A percentile compares a stretch with the other conserved stretches of the same genome.
phyloP scores from a whole-genome alignment of 2,888 invertebrate genomes.

The Agrochola lychnidis region DNA sequence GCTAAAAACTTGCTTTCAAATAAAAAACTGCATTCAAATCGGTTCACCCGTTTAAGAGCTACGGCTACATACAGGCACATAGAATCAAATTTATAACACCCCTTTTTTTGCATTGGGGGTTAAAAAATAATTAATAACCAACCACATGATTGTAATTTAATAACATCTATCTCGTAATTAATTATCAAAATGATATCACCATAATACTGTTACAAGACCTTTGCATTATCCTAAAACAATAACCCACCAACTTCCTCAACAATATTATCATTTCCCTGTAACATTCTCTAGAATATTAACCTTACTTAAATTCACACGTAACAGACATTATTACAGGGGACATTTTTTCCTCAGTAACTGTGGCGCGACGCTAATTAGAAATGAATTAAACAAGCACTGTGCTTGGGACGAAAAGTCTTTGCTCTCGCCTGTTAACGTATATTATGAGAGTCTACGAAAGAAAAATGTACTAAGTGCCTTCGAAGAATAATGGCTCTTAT shows the following conservation, averaged over 20 bases:
- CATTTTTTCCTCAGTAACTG: conserved; percentile 50
- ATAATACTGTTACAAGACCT: background rate
- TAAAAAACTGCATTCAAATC: no score
- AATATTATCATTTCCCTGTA: conserved; percentile 5
- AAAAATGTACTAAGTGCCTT: conserved; percentile 44
- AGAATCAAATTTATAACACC: no score
- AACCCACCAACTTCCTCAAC: background rate
- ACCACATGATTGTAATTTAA: background rate
- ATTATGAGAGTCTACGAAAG: conserved; percentile 36
- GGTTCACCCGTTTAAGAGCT: no score
- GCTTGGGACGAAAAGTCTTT: conserved; percentile 55
- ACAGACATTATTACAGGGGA: conserved; percentile 40
- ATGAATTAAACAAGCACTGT: conserved; percentile 67
- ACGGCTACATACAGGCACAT: no score
- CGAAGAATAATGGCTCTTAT: conserved; percentile 29
- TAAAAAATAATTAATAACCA: no score
- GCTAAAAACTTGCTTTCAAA: no score
- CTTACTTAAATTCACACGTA: conserved; percentile 26
- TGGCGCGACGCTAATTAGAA: conserved; percentile 64
- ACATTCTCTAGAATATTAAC: conserved; percentile 34
- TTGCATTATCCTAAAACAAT: background rate
- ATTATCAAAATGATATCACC: background rate
- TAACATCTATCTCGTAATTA: no score
- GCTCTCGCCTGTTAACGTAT: conserved; percentile 47
- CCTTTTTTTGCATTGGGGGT: no score